Base-by-base conservation (phyloP, 2,797 vertebrate species). In the Onychomys torridus region DNA sequence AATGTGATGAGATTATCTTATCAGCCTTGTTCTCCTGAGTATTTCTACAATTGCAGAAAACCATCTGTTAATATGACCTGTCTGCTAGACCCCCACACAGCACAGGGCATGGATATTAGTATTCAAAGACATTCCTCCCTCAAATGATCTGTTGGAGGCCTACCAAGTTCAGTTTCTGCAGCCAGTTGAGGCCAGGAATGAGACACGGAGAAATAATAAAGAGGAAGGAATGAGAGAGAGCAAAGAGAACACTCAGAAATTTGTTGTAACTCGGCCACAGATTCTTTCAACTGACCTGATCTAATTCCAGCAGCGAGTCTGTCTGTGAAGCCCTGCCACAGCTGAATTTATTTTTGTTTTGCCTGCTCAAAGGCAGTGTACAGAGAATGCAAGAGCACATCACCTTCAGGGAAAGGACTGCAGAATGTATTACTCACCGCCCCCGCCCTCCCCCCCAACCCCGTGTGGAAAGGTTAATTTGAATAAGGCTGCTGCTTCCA, bases 321-420 rank as follows among this genome's bases (percentile, higher is more conserved):
- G 91, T 91, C 90, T 92, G 95, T 95, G 97, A 97, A 96, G 97
- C 96, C 97, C 97, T 94, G 97, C 97, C 96, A 95, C 96, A 93
- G 97, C 96, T 96, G 95, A 97, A 97, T 97, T 97, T 96, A 97
- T 97, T 98, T 98, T 97, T 97, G 97, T 97, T 98, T 98, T 97
- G 95, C 82, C 97, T 94, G 95, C 96, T 97, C 97, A 95, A 91
- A 97, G 96, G 97, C 98, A 96, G 95, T 94, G 96, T 86, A 96
- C 93, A 97, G 97, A 83, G n/a, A 96, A 97, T 93, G 59, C 94
- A 94, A 94, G 96, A 97, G 97, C 96, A 86, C 97, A 95, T 97
- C 97, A 97, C 97, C 97, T 98, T 98, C 97, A 98, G 97, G 97
- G 96, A 95, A 96, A 97, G 97, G 94, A 97, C 98, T 96, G 98